These are phyloP conservation scores for Cyclopterus lumpus DNA, from an alignment of 2,797 vertebrate species.

Conservation along the genomic window DNA sequence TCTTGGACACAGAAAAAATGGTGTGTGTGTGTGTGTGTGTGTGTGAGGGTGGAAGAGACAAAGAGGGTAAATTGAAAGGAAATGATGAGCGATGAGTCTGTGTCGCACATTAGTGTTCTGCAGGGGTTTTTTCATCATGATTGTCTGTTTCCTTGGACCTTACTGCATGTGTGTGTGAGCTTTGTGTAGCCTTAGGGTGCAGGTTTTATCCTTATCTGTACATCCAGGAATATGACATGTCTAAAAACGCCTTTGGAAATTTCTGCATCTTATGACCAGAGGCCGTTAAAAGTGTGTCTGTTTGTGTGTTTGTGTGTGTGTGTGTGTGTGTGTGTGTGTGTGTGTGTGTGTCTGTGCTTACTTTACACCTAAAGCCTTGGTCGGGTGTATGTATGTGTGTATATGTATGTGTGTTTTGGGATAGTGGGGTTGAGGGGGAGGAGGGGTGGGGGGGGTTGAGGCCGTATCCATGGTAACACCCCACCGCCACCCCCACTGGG, in stretches of 20 bases:
- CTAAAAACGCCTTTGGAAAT: conserved; percentile 57
- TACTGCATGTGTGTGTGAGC: not conserved
- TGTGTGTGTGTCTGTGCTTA: conserved; percentile 16
- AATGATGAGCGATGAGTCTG: conserved; percentile 83
- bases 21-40: conserved; percentile 40
- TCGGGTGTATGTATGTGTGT: conserved; percentile 38
- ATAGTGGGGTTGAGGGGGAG: conserved; percentile 22
- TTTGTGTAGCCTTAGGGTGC: conserved; percentile 46
- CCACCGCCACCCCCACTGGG: conserved; percentile 75
- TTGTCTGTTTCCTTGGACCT: conserved; percentile 63
- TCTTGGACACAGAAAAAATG: conserved; percentile 7
- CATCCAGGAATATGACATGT: conserved; percentile 59
- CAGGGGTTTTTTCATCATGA: conserved; percentile 52
- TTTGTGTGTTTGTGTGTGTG: conserved; percentile 19
- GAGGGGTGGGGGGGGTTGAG: conserved; percentile 48
- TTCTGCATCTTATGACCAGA: conserved; percentile 58
- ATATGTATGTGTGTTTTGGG: conserved; percentile 20
- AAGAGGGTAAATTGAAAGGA: conserved; percentile 79
- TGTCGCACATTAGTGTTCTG: conserved; percentile 75
- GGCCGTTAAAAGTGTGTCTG: conserved; percentile 34
- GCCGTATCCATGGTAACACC: conserved; percentile 81
- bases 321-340: conserved; percentile 27
- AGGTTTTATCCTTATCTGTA: conserved; percentile 62
- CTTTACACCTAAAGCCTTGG: conserved; percentile 37
- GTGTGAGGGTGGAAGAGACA: conserved; percentile 68